phyloP scores from a whole-genome alignment of 2,888 invertebrate genomes.

The Dione vanillae region DNA sequence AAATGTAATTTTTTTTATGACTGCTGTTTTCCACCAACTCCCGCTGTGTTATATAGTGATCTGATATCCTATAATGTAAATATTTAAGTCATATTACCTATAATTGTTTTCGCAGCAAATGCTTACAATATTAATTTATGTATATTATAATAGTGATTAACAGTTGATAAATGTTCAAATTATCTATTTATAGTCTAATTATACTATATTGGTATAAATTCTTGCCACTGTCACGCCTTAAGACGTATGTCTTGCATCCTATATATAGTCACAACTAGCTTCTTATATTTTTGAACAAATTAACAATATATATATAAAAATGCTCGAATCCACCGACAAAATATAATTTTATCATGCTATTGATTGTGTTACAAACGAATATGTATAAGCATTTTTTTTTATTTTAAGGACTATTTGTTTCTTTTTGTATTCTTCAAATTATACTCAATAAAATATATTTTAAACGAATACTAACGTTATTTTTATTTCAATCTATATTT shows the following conservation, averaged over 20 bases:
- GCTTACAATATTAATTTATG: conserved; percentile 15
- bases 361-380: conserved; percentile 33
- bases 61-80: conserved; percentile 24
- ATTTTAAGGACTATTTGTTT: conserved; percentile 21
- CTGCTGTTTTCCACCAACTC: background rate
- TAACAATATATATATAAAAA: conserved; percentile 16
- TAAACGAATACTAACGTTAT: background rate
- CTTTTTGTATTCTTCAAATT: conserved; percentile 36
- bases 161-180: conserved; percentile 24
- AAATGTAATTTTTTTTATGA: background rate
- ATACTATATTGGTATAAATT: conserved; percentile 18
- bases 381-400: conserved; percentile 30
- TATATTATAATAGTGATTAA: conserved; percentile 26
- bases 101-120: conserved; percentile 6
- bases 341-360: conserved; percentile 23
- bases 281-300: conserved; percentile 20
- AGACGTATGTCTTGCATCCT: conserved; percentile 18
- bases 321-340: conserved; percentile 42
- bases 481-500: background rate
- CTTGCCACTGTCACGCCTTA: conserved; percentile 14
- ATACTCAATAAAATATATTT: conserved; percentile 42
- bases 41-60: conserved; percentile 9
- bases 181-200: conserved; percentile 19
- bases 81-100: conserved; percentile 11
- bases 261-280: conserved; percentile 17